These are phyloP conservation scores for Thaumatotibia leucotreta DNA, from an alignment of 1,140 invertebrate genomes.

Conservation along the genomic window DNA sequence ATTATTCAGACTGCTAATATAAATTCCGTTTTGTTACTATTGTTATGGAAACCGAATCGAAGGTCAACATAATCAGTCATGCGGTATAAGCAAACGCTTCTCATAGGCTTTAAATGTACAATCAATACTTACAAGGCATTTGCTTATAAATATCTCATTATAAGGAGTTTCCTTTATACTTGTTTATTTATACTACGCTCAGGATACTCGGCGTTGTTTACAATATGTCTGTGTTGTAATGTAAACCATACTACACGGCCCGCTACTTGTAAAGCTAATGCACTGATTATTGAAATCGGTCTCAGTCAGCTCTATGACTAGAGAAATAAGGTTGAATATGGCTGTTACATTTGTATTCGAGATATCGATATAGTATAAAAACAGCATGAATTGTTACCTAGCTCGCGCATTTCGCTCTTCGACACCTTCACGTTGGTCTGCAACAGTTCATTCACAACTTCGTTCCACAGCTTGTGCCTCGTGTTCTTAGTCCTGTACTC, in stretches of 20 bases:
- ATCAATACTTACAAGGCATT: not conserved
- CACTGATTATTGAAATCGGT: not conserved
- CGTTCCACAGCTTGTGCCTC: conserved; percentile 51
- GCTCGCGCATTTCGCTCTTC: conserved; percentile 61
- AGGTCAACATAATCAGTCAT: not conserved
- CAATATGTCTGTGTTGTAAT: not conserved
- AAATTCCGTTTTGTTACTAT: not conserved
- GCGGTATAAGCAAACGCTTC: not conserved
- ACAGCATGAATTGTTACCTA: conserved; percentile 43
- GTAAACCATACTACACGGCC: not conserved
- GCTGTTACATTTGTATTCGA: not conserved
- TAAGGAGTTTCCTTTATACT: not conserved
- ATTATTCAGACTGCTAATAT: not conserved
- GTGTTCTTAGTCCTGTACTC: conserved; percentile 50
- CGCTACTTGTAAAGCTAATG: not conserved
- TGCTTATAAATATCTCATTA: not conserved
- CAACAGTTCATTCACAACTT: conserved; percentile 55
- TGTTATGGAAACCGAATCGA: not conserved
- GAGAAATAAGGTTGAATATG: not conserved
- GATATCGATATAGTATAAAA: conserved; percentile 1
- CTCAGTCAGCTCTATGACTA: not conserved
- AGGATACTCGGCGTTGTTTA: not conserved
- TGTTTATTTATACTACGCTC: not conserved
- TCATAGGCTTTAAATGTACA: not conserved
- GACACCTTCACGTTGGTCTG: conserved; percentile 45